Evolutionary conservation across 2,113 vertebrate genomes (phyloP), one percentile per base, ranked within the genome.

Genomic region (Sander vitreus): DNA sequence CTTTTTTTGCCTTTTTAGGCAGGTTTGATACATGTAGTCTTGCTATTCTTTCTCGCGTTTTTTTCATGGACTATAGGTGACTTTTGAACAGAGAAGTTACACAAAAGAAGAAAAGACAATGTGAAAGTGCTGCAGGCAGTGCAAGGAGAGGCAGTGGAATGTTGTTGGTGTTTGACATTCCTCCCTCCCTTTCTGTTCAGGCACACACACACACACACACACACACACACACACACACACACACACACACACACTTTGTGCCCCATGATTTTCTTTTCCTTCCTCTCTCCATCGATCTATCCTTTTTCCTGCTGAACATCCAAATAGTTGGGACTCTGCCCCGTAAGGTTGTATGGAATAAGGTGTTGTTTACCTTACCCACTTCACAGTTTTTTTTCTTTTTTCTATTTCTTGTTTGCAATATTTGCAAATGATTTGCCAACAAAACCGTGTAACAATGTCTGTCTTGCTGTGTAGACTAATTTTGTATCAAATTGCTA

Each of bases 121-220:
- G 85, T 81, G 43, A 89, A 91, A 90, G 78, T 86, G 93, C 94
- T 91, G 89, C 91, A 93, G 93, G 93, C 93, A 74, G 88, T 91
- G 90, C 89, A 92, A 94, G 93, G 89, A 92, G 93, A 91, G 89
- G 90, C 90, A 90, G 63, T 88, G 95, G 94, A 96, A 96, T 96
- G 95, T 92, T 95, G 95, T 95, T 95, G 95, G 93, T 95, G 93
- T 95, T 95, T 95, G 93, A 93, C 93, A 95, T 95, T 95, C 93
- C 92, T 91, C 88, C 78, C 88, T 88, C 72, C 59, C 83, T 84
- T 74, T 86, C 80, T 88, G 75, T 81, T 71, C 71, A 48, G 36
- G 16, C 71, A 33, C 33, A 1, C 57, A 58, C 57, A 21, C 60
- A 53, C 60, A 54, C 59, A 63, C 21, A 21, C 57, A 7, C 51